These are phyloP conservation scores for Lycocorax pyrrhopterus DNA, from an alignment of 2,113 vertebrate genomes.

Conservation along the genomic window DNA sequence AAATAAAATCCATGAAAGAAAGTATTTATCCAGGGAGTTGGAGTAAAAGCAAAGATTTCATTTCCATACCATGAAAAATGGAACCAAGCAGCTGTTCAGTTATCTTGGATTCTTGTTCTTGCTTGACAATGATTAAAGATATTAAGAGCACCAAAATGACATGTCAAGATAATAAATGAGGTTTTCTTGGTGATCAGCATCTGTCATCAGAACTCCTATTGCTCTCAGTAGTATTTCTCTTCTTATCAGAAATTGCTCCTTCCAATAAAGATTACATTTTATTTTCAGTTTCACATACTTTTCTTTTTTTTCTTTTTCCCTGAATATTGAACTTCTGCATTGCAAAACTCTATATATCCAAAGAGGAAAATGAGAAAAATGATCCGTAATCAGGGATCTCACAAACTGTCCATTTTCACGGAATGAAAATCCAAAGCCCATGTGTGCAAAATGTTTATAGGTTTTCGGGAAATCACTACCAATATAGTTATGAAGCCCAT, in stretches of 20 bases:
- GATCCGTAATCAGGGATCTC: neutral
- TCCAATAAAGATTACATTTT: neutral
- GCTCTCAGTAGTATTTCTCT: neutral
- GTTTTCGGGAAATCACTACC: neutral
- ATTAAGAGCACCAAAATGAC: neutral
- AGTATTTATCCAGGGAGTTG: constrained; percentile 22
- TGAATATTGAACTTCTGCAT: neutral
- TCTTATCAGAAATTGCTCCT: neutral
- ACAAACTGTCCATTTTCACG: neutral
- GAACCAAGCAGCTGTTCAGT: constrained; percentile 25
- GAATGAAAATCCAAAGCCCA: neutral
- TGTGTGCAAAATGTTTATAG: neutral
- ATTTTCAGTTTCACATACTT: neutral
- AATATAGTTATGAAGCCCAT: rapidly evolving
- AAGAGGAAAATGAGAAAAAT: neutral
- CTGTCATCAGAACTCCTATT: neutral
- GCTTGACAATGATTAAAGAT: constrained; percentile 20
- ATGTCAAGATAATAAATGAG: neutral
- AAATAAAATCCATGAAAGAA: constrained; percentile 45
- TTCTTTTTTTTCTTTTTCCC: rapidly evolving
- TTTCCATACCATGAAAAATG: constrained; percentile 3
- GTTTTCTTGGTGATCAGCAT: neutral
- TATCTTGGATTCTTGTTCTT: constrained; percentile 27
- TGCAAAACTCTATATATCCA: neutral
- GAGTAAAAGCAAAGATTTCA: constrained; percentile 30